Base-by-base conservation (phyloP, 2,113 vertebrate species). In the Hippocampus barbouri region DNA sequence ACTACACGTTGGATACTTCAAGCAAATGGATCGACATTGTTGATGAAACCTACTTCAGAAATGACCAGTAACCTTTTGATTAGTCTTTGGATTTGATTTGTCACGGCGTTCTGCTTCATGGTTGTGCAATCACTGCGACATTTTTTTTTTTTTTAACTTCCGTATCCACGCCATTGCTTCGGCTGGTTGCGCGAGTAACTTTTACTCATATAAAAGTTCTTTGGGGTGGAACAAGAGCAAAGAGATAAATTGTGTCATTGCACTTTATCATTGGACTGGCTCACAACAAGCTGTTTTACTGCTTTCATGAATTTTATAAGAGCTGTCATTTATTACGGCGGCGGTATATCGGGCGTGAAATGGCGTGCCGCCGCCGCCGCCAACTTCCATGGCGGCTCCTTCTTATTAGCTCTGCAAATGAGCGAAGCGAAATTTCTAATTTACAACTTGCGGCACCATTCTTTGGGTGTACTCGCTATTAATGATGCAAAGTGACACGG, bases 401-500 rank as follows among this genome's bases (percentile, higher is more conserved):
- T 69, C 71, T 76, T 76, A 82, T 84, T 87, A 83, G 62, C 61
- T 27, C 68, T 63, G 18, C 76, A 88, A 89, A 79, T 72, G 75
- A 77, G 77, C 60, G 51, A 72, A 84, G 75, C 76, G 69, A 83
- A 82, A 88, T 79, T 74, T 85, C 81, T 86, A 75, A 78, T 87
- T 89, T 89, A 72, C 82, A 87, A 66, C 71, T 85, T 84, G 38
- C 14, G 73, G 54, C 73, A 83, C 81, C 80, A 78, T 85, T 84
- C 71, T 85, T 30, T 83, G 69, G 71, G 75, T 70, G 47, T 79
- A 75, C 82, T 82, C 77, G 79, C 56, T 69, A 83, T 90, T 88
- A 89, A 85, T 84, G 83, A 87, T 77, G 68, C 76, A 85, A 86
- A 90, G 89, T 89, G 83, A 87, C 84, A 87, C 75, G 78, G 82